Percentiles rank a stretch among this genome's conserved stretches.
These are phyloP conservation scores for Drosophila saltans DNA, from an alignment of 1,140 invertebrate genomes.

Conservation along the genomic window DNA sequence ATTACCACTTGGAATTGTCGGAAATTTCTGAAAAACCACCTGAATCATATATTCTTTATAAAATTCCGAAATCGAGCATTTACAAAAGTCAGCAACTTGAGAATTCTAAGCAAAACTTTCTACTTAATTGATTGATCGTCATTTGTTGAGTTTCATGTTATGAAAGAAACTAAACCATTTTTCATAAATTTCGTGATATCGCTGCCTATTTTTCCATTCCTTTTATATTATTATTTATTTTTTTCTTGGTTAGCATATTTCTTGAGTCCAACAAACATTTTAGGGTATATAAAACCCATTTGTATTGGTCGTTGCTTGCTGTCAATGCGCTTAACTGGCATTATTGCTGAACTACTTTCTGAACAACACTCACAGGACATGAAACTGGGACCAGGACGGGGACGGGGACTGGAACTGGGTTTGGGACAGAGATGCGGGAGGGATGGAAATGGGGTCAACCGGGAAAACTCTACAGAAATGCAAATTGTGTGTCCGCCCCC, in stretches of 20 bases:
- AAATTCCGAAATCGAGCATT: too few relatives aligned
- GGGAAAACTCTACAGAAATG: conserved; percentile 36
- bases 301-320: conserved; percentile 49
- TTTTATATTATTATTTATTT: neutral
- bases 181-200: too few relatives aligned
- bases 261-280: conserved; percentile 7
- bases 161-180: too few relatives aligned
- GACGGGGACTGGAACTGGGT: neutral
- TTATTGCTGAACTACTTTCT: conserved; percentile 71
- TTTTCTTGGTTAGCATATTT: neutral
- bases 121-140: too few relatives aligned
- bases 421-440: neutral
- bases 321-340: conserved; percentile 64
- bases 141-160: too few relatives aligned
- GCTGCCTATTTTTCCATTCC: too few relatives aligned
- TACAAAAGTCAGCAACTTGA: too few relatives aligned
- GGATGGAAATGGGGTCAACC: neutral
- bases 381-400: neutral
- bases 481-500: conserved; percentile 44
- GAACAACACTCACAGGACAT: conserved; percentile 24
- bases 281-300: conserved; percentile 61
- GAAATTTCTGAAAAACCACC: too few relatives aligned
- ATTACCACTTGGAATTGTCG: too few relatives aligned
- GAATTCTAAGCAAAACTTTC: too few relatives aligned
- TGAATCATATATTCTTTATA: too few relatives aligned